A percentile compares a stretch with the other conserved stretches of the same genome.
Conservation (phyloP, 2,888 invertebrate species). For the Dromius quadrimaculatus region DNA sequence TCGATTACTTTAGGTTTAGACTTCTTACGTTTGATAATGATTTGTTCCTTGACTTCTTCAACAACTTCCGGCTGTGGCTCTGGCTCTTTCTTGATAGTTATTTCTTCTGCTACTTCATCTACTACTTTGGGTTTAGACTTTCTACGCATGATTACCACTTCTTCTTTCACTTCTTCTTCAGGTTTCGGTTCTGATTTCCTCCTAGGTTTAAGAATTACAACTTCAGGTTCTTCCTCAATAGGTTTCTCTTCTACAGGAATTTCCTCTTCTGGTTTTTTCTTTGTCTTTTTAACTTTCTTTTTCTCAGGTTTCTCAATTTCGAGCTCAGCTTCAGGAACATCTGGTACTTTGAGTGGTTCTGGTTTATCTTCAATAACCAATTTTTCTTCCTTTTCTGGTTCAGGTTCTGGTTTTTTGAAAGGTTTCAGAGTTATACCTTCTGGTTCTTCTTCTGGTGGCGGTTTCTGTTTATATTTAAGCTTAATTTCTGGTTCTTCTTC, state of each 20-base stretch:
- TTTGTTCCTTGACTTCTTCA: conserved; percentile 70
- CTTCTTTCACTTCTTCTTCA: conserved; percentile 51
- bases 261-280: conserved; percentile 60
- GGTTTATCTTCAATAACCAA: conserved; percentile 62
- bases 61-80: conserved; percentile 72
- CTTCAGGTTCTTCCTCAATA: conserved; percentile 54
- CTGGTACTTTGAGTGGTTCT: conserved; percentile 59
- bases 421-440: conserved; percentile 61
- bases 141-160: conserved; percentile 55
- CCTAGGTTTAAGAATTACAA: conserved; percentile 27
- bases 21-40: conserved; percentile 59
- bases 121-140: conserved; percentile 58
- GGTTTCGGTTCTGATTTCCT: conserved; percentile 62
- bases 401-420: conserved; percentile 55
- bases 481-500: conserved; percentile 66
- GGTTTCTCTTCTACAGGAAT: conserved; percentile 26
- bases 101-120: conserved; percentile 66
- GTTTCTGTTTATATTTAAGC: conserved; percentile 61
- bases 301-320: conserved; percentile 59
- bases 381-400: conserved; percentile 53
- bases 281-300: conserved; percentile 61
- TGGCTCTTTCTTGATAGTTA: conserved; percentile 63
- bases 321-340: conserved; percentile 62
- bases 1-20: conserved; percentile 55
- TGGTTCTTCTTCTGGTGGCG: conserved; percentile 55